phyloP scores from a whole-genome alignment of 2,113 vertebrate genomes.

The Pampusana beccarii region DNA sequence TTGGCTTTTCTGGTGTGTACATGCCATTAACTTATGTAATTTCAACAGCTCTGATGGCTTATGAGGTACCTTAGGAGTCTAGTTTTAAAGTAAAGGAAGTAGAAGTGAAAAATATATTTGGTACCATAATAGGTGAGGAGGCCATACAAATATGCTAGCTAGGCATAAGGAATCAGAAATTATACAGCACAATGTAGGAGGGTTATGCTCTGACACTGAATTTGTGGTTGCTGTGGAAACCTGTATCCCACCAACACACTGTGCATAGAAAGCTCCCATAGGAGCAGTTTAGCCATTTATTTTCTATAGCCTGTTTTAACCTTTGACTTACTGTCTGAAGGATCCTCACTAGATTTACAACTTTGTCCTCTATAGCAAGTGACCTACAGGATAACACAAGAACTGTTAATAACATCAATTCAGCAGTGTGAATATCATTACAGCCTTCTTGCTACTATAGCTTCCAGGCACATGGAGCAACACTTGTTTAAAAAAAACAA shows the following conservation, averaged over 20 bases:
- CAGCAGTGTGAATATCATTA: background rate
- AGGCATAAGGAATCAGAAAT: background rate
- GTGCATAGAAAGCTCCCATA: background rate
- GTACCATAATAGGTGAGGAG: background rate
- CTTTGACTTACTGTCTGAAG: slow-evolving; percentile 10
- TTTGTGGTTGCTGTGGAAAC: slow-evolving; percentile 42
- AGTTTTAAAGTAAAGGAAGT: background rate
- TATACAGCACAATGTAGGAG: background rate
- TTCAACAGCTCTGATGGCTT: background rate
- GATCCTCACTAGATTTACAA: slow-evolving; percentile 37
- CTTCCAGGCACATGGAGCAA: background rate
- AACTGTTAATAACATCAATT: background rate
- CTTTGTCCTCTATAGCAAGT: slow-evolving; percentile 31
- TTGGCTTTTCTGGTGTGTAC: background rate
- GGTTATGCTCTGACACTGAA: background rate
- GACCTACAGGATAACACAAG: slow-evolving; percentile 6
- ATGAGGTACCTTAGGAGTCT: background rate
- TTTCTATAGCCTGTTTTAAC: slow-evolving; percentile 41
- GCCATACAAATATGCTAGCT: background rate
- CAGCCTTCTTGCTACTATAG: background rate
- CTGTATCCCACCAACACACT: background rate
- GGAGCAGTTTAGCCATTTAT: slow-evolving; percentile 24
- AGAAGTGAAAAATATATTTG: background rate
- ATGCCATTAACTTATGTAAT: background rate
- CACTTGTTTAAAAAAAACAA: too few relatives aligned